Percentiles rank a stretch among this genome's conserved stretches.
Conservation (phyloP, 2,113 vertebrate genomes). For the Rallus limicola region DNA sequence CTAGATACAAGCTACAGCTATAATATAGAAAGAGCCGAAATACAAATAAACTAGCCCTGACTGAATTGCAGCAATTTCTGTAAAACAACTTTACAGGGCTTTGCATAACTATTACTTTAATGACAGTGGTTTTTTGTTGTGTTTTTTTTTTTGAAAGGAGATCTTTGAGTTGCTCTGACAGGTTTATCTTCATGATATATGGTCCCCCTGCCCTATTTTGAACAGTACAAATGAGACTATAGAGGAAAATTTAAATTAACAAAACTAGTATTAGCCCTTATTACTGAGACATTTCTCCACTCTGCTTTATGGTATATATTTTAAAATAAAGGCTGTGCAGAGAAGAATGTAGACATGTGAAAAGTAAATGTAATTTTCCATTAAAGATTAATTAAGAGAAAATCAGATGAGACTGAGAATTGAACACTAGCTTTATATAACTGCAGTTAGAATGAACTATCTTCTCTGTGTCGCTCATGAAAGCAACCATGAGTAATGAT, state of each 20-base stretch:
- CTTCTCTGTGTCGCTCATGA: not conserved
- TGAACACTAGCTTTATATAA: not conserved
- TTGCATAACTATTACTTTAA: not conserved
- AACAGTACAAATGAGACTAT: not conserved
- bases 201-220: not conserved
- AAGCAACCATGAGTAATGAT: not conserved
- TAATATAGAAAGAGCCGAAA: not conserved
- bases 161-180: constrained; percentile 15
- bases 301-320: not conserved
- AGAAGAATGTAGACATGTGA: not conserved
- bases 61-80: not conserved
- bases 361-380: constrained; percentile 18
- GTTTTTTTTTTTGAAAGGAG: not conserved
- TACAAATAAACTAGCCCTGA: not conserved
- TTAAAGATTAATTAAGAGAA: constrained; percentile 42
- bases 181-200: constrained; percentile 51
- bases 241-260: constrained; percentile 16
- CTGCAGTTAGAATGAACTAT: not conserved
- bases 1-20: not conserved
- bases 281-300: not conserved
- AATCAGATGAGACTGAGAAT: not conserved
- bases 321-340: not conserved
- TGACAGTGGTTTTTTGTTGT: not conserved
- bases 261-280: not conserved
- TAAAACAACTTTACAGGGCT: not conserved